Percentiles rank a stretch among this genome's conserved stretches.
Conservation (phyloP, 2,113 vertebrate genomes). For the Brachyistius frenatus region DNA sequence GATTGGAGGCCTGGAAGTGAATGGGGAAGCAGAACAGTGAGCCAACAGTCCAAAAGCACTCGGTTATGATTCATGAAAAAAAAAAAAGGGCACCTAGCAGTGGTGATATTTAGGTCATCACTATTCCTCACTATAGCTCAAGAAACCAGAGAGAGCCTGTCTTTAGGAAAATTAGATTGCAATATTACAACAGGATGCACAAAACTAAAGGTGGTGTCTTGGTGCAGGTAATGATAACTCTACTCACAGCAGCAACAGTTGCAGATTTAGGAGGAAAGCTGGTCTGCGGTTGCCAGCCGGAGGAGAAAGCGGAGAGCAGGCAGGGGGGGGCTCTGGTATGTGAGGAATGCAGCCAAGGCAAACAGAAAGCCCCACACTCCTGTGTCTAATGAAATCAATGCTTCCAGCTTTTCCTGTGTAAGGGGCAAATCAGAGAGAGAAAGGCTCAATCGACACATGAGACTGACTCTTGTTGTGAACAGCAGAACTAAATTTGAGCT, state of each 20-base stretch:
- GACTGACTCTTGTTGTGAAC: conserved; percentile 12
- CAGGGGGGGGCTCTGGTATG: conserved; percentile 74
- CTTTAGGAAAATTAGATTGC: background rate
- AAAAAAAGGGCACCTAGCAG: background rate
- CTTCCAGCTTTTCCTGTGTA: conserved; percentile 71
- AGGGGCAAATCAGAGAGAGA: conserved; percentile 65
- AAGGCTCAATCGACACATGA: conserved; percentile 48
- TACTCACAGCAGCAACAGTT: conserved; percentile 35
- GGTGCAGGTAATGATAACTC: conserved; percentile 62
- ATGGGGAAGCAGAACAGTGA: conserved; percentile 42
- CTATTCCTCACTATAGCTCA: conserved; percentile 13
- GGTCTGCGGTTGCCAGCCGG: conserved; percentile 20
- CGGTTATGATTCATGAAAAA: conserved; percentile 37
- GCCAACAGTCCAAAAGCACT: conserved; percentile 35
- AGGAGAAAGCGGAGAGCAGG: conserved; percentile 50
- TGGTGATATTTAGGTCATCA: conserved; percentile 42
- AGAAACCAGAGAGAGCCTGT: conserved; percentile 14
- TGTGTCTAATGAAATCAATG: conserved; percentile 84
- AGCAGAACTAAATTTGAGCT: conserved; percentile 12
- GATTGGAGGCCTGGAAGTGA: conserved; percentile 40
- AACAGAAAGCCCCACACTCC: conserved; percentile 81
- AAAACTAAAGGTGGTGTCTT: background rate
- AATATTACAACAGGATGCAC: background rate
- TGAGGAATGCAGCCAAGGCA: conserved; percentile 84
- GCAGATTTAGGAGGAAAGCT: conserved; percentile 38